Percentiles rank a stretch among this genome's conserved stretches.
These are phyloP conservation scores for Tetraodon nigroviridis DNA, from an alignment of 2,113 vertebrate species.

Conservation along the genomic window DNA sequence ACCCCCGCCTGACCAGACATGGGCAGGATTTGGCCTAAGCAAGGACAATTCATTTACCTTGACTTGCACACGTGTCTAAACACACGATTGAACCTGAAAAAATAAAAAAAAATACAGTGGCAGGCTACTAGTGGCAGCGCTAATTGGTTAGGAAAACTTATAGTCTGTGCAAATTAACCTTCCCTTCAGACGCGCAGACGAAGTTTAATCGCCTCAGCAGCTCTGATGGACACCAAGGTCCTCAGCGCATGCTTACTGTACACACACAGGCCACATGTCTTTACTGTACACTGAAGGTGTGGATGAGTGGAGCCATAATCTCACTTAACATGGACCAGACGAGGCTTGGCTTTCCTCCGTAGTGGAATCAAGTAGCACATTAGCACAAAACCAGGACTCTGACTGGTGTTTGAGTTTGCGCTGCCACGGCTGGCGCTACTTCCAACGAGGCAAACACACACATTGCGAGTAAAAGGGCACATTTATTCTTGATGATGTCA, in stretches of 20 bases:
- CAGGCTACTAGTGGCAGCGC: background rate
- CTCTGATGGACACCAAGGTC: slow-evolving; percentile 20
- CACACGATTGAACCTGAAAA: background rate
- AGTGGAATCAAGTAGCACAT: slow-evolving; percentile 38
- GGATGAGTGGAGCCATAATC: slow-evolving; percentile 31
- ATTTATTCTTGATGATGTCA: slow-evolving; percentile 64
- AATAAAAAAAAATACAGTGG: background rate
- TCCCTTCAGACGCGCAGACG: slow-evolving; percentile 6
- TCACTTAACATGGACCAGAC: slow-evolving; percentile 34
- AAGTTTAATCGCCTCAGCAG: slow-evolving; percentile 1
- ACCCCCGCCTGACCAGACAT: background rate
- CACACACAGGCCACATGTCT: slow-evolving; percentile 19
- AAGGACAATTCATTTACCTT: background rate
- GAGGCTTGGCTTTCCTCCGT: slow-evolving; percentile 35
- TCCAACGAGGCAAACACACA: slow-evolving; percentile 31
- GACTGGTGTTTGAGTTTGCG: slow-evolving; percentile 4
- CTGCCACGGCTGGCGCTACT: slow-evolving; percentile 35
- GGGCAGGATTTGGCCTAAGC: background rate
- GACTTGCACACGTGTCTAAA: background rate
- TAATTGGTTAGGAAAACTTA: slow-evolving; percentile 34
- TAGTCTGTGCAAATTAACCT: slow-evolving; percentile 25
- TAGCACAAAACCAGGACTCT: slow-evolving; percentile 17
- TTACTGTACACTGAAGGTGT: slow-evolving; percentile 23
- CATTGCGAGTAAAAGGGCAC: slow-evolving; percentile 13
- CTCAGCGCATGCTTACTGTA: slow-evolving; percentile 22